These are phyloP conservation scores for Bombyx mandarina DNA, from an alignment of 1,140 invertebrate genomes.

Conservation along the genomic window DNA sequence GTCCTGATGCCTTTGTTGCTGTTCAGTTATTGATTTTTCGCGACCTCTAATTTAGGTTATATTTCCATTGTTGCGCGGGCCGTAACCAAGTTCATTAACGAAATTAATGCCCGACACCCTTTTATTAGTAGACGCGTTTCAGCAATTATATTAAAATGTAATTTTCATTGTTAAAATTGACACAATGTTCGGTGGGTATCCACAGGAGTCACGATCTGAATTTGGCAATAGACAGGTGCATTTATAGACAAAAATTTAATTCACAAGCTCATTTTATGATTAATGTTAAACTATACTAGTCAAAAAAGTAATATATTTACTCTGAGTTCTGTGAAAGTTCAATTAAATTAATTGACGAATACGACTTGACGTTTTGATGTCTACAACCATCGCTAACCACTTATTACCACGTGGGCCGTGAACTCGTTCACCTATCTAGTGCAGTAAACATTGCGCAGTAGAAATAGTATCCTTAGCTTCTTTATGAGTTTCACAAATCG, in stretches of 20 bases:
- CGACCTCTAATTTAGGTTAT: conserved; percentile 61
- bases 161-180: conserved; percentile 5
- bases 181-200: conserved; percentile 25
- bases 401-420: too few species aligned
- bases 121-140: conserved; percentile 39
- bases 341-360: too few species aligned
- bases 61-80: conserved; percentile 37
- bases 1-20: conserved; percentile 28
- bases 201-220: background rate
- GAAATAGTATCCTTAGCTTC: too few species aligned
- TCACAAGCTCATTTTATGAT: background rate
- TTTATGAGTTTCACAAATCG: too few species aligned
- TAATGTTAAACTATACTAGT: background rate
- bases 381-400: too few species aligned
- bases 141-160: conserved; percentile 42
- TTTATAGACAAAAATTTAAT: background rate
- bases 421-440: too few species aligned
- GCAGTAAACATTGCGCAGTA: too few species aligned
- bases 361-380: too few species aligned
- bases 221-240: background rate
- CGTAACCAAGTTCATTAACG: conserved; percentile 40
- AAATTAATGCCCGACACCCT: conserved; percentile 35
- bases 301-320: background rate
- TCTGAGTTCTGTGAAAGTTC: background rate
- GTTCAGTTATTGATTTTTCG: conserved; percentile 67